phyloP scores from a whole-genome alignment of 2,113 vertebrate genomes.

The Epinephelus fuscoguttatus region DNA sequence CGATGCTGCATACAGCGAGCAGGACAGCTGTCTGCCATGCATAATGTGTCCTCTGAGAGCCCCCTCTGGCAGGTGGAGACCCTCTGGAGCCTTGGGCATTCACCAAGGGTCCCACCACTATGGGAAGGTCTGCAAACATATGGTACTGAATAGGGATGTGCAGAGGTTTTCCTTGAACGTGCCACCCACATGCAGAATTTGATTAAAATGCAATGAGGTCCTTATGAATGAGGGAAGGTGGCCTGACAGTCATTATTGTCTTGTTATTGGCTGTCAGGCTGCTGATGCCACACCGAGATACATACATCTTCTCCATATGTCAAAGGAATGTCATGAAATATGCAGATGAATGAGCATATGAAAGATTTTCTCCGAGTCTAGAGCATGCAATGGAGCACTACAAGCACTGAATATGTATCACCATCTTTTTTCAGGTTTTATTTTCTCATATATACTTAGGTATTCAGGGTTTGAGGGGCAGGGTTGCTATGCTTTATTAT shows the following conservation, averaged over 20 bases:
- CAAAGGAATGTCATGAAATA: conserved; percentile 17
- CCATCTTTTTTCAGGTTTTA: conserved; percentile 32
- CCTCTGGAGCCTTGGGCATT: conserved; percentile 32
- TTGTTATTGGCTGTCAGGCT: conserved; percentile 60
- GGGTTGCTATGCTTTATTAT: conserved; percentile 5
- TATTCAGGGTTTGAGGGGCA: conserved; percentile 11
- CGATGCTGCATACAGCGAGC: conserved; percentile 43
- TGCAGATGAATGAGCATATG: conserved; percentile 17
- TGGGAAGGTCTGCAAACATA: conserved; percentile 75
- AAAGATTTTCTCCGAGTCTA: neutral
- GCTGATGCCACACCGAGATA: conserved; percentile 41
- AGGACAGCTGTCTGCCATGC: conserved; percentile 76
- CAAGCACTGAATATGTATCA: conserved; percentile 28
- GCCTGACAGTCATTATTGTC: conserved; percentile 58
- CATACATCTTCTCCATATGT: conserved; percentile 20
- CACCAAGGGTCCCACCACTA: conserved; percentile 33
- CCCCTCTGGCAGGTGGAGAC: conserved; percentile 55
- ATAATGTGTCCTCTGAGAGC: conserved; percentile 74
- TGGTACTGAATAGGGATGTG: conserved; percentile 73
- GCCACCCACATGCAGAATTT: conserved; percentile 62
- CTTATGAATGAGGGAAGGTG: conserved; percentile 36
- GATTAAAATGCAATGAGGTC: conserved; percentile 69
- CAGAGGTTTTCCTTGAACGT: conserved; percentile 63
- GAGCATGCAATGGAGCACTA: conserved; percentile 1
- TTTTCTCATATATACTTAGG: conserved; percentile 20